Evolutionary conservation across 2,888 invertebrate species (phyloP).

Genomic region (Rotaria magnacalcarata): DNA sequence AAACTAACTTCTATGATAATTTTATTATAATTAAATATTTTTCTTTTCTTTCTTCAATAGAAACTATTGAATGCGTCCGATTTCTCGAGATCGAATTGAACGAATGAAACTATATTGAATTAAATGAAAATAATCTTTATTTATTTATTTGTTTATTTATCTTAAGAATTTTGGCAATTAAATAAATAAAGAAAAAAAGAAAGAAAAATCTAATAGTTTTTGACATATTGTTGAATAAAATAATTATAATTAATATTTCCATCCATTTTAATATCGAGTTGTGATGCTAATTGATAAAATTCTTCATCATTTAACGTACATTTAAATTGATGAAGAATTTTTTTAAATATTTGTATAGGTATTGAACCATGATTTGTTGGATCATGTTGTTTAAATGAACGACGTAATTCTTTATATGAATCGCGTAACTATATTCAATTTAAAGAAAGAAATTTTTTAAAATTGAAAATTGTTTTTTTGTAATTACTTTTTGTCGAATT

Average conservation of each 20-base stretch:
- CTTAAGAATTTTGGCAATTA: too few relatives aligned
- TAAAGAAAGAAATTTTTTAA: too few relatives aligned
- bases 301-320: constrained; percentile 28
- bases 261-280: neutral
- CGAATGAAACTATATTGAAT: too few relatives aligned
- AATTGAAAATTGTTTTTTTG: too few relatives aligned
- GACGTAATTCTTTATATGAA: neutral
- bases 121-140: too few relatives aligned
- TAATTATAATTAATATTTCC: constrained; percentile 28
- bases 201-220: neutral
- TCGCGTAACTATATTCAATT: neutral
- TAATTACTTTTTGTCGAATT: neutral
- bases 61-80: too few relatives aligned
- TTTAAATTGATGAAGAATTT: neutral
- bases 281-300: neutral
- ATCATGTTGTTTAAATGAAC: constrained; percentile 33
- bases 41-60: too few relatives aligned
- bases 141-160: too few relatives aligned
- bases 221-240: neutral
- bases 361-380: neutral
- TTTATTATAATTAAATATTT: too few relatives aligned
- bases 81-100: too few relatives aligned
- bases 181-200: neutral
- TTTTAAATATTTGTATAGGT: neutral
- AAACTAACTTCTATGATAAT: too few relatives aligned